A percentile compares a stretch with the other conserved stretches of the same genome.
phyloP scores from a whole-genome alignment of 23 tunicate species.

The Clavelina lepadiformis region DNA sequence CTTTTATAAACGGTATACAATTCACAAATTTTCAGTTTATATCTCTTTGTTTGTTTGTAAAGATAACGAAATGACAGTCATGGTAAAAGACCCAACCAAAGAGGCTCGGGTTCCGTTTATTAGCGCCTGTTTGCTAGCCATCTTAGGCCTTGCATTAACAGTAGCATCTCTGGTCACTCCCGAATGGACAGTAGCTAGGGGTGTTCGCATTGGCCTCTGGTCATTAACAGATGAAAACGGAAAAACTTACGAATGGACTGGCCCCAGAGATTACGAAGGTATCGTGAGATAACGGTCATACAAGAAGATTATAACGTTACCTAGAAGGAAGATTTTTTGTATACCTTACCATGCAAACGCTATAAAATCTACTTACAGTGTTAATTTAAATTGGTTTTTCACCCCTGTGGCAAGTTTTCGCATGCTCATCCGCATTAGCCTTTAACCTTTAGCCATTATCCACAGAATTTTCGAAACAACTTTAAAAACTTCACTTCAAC shows the following conservation, averaged over 20 bases:
- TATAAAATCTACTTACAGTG: background rate
- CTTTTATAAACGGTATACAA: too few relatives aligned
- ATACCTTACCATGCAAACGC: background rate
- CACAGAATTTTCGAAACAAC: too few relatives aligned
- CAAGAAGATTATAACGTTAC: too few relatives aligned
- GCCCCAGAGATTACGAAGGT: constrained; percentile 25
- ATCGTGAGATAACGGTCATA: too few relatives aligned
- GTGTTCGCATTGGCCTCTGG: constrained; percentile 69
- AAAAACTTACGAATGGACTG: constrained; percentile 47
- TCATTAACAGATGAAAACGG: constrained; percentile 36
- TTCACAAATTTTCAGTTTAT: too few relatives aligned
- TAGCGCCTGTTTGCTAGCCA: constrained; percentile 15
- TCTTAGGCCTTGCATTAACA: constrained; percentile 27
- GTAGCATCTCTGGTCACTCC: constrained; percentile 67
- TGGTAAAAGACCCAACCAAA: too few relatives aligned
- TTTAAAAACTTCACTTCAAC: background rate
- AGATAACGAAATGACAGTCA: too few relatives aligned
- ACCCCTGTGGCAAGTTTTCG: too few relatives aligned
- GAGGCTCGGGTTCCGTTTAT: too few relatives aligned
- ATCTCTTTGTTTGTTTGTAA: too few relatives aligned
- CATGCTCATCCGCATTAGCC: too few relatives aligned
- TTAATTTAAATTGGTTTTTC: background rate
- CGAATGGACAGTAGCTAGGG: constrained; percentile 66
- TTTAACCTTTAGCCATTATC: too few relatives aligned
- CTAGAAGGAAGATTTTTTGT: background rate